Conservation (phyloP, 2,888 invertebrate species). For the Scaptomyza reducta region DNA sequence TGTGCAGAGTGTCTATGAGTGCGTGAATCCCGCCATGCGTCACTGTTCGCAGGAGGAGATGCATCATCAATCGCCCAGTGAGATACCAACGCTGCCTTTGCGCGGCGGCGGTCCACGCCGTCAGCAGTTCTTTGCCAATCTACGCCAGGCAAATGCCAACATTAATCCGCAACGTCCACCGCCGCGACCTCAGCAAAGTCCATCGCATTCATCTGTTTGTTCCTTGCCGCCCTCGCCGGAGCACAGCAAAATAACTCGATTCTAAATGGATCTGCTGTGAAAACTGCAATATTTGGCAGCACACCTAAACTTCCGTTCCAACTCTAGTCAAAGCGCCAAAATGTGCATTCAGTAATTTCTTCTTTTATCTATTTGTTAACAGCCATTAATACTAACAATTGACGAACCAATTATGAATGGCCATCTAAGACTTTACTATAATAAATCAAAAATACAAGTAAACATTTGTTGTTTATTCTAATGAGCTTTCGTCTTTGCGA, state of each 20-base stretch:
- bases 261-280: constrained; percentile 72
- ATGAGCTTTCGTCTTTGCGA: neutral
- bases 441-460: constrained; percentile 11
- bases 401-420: constrained; percentile 45
- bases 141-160: constrained; percentile 83
- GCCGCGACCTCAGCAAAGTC: constrained; percentile 75
- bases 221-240: constrained; percentile 82
- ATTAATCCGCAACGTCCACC: constrained; percentile 81
- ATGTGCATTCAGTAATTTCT: constrained; percentile 33
- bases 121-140: constrained; percentile 83
- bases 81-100: constrained; percentile 84
- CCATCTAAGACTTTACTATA: constrained; percentile 33
- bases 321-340: constrained; percentile 64
- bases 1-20: constrained; percentile 86
- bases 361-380: constrained; percentile 39
- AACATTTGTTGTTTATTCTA: neutral
- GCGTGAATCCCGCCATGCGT: constrained; percentile 86
- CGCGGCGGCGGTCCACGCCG: constrained; percentile 83
- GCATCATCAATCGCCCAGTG: constrained; percentile 83
- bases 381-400: constrained; percentile 23
- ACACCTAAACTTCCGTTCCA: constrained; percentile 38
- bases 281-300: neutral
- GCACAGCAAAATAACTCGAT: constrained; percentile 83
- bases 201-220: constrained; percentile 81
- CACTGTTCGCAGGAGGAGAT: constrained; percentile 83